A percentile compares a stretch with the other conserved stretches of the same genome.
Conservation (phyloP, 2,113 vertebrate species). For the Cynopterus brachyotis region DNA sequence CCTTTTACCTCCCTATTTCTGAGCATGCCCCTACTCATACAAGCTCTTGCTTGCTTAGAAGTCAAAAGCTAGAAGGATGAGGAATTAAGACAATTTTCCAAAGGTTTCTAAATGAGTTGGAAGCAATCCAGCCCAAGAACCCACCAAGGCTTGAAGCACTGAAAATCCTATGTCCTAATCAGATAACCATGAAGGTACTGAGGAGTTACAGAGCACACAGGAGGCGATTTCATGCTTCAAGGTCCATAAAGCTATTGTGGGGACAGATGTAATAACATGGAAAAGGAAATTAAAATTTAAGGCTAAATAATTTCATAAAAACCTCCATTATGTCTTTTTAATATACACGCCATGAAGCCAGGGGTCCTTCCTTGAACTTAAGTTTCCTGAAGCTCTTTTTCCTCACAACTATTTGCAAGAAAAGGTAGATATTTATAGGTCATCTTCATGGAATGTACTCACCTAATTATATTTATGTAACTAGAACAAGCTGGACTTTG, state of each 20-base stretch:
- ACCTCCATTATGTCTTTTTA: slow-evolving; percentile 1
- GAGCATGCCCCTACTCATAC: background rate
- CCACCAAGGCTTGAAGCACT: background rate
- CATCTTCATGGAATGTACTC: background rate
- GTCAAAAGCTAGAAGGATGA: background rate
- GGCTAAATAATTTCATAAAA: slow-evolving; percentile 10
- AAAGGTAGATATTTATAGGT: background rate
- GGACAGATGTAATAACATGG: background rate
- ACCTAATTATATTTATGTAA: slow-evolving; percentile 29
- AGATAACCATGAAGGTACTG: background rate
- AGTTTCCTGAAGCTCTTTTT: slow-evolving; percentile 11
- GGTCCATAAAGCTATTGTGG: background rate
- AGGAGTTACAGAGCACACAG: background rate
- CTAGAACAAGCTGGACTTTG: background rate
- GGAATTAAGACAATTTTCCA: slow-evolving; percentile 8
- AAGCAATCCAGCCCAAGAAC: background rate
- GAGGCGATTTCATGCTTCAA: slow-evolving; percentile 18
- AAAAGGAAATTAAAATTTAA: slow-evolving; percentile 49
- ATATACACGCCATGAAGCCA: background rate
- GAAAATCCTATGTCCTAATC: background rate
- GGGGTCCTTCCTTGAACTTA: background rate
- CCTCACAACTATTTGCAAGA: background rate
- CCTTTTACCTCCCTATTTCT: background rate
- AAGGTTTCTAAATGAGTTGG: slow-evolving; percentile 18
- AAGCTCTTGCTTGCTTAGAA: background rate